These are phyloP conservation scores for Harpalus rubripes DNA, from an alignment of 2,888 invertebrate genomes.

Conservation along the genomic window DNA sequence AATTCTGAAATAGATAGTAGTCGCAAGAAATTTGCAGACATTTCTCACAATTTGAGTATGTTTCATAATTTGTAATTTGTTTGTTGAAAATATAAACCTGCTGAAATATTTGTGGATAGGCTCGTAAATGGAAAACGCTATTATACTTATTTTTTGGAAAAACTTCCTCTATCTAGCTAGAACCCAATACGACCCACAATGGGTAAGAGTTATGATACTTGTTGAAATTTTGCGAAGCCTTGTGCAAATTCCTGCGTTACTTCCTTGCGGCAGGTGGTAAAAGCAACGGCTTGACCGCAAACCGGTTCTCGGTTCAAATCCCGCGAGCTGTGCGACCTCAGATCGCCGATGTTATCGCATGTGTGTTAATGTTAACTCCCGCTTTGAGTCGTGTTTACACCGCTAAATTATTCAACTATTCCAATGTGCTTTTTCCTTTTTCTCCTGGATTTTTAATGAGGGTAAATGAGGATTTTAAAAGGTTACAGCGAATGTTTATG, in stretches of 20 bases:
- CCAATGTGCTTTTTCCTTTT: constrained; percentile 10
- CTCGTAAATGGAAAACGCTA: too few species aligned
- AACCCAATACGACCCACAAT: too few species aligned
- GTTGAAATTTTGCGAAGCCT: neutral
- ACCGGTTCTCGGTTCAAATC: constrained; percentile 41
- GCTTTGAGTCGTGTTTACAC: constrained; percentile 37
- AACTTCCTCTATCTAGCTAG: too few species aligned
- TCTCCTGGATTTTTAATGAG: constrained; percentile 2
- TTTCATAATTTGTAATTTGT: too few species aligned
- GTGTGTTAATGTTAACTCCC: constrained; percentile 40
- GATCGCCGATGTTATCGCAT: constrained; percentile 16
- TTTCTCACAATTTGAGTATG: too few species aligned
- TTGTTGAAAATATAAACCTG: too few species aligned
- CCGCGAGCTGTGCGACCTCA: constrained; percentile 23
- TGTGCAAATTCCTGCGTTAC: neutral
- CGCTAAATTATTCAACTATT: constrained; percentile 19
- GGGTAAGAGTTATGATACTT: neutral
- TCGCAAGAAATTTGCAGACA: too few species aligned
- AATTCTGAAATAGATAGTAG: too few species aligned
- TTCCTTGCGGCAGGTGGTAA: constrained; percentile 32
- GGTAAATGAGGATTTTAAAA: constrained; percentile 6
- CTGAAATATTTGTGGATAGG: too few species aligned
- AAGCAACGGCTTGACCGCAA: constrained; percentile 14
- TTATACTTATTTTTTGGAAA: too few species aligned
- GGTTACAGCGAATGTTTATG: neutral